Conservation (phyloP, 2,888 invertebrate species). For the Rosalia funebris region DNA sequence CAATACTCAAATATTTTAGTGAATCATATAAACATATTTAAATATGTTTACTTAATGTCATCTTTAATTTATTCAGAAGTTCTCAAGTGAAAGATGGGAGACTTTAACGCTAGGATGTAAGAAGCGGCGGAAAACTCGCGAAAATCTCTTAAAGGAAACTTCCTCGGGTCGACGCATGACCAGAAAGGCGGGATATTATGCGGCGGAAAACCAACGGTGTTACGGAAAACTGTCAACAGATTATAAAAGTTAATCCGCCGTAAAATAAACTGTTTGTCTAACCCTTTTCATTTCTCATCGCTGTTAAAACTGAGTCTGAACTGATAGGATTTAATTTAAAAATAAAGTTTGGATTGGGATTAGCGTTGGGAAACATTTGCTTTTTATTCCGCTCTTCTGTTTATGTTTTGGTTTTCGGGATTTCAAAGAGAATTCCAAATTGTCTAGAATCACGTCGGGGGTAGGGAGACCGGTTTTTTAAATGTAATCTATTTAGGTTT, state of each 20-base stretch:
- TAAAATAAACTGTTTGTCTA: slow-evolving; percentile 61
- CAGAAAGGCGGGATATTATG: slow-evolving; percentile 45
- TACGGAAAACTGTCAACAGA: slow-evolving; percentile 61
- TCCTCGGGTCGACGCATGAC: slow-evolving; percentile 38
- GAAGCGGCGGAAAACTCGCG: slow-evolving; percentile 38
- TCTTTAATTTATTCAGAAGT: too few relatives aligned
- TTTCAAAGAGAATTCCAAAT: slow-evolving; percentile 39
- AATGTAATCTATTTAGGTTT: slow-evolving; percentile 10
- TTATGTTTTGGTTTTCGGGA: slow-evolving; percentile 44
- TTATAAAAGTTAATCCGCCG: slow-evolving; percentile 62
- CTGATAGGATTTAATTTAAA: slow-evolving; percentile 52
- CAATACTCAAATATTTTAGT: too few relatives aligned
- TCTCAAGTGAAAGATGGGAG: too few relatives aligned
- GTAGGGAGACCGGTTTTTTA: background rate
- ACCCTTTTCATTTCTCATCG: slow-evolving; percentile 53
- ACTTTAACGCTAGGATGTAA: slow-evolving; percentile 45
- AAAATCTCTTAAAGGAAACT: slow-evolving; percentile 34
- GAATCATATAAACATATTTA: too few relatives aligned
- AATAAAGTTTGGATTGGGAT: slow-evolving; percentile 47
- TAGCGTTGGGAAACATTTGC: slow-evolving; percentile 47
- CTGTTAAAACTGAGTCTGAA: slow-evolving; percentile 39
- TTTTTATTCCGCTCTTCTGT: slow-evolving; percentile 45
- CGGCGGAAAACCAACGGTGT: slow-evolving; percentile 49
- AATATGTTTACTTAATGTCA: too few relatives aligned
- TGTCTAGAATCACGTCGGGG: slow-evolving; percentile 25